Evolutionary conservation across 2,797 vertebrate species (phyloP).

Genomic region (Picus viridis): DNA sequence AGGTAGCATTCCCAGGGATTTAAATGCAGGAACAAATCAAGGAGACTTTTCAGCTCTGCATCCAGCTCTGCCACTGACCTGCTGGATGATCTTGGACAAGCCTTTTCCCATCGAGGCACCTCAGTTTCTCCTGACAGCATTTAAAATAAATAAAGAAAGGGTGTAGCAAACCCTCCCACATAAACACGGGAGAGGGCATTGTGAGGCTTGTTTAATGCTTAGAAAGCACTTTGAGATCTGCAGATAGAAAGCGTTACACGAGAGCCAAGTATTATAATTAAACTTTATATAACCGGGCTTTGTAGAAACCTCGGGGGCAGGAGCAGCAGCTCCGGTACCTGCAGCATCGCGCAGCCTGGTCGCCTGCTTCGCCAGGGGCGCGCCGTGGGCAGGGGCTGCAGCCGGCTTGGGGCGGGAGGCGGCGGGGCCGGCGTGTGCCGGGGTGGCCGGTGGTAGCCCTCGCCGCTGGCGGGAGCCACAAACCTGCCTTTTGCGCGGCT

Average conservation of each 20-base stretch:
- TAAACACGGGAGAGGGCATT: constrained; percentile 43
- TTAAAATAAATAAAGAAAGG: constrained; percentile 56
- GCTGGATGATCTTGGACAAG: not conserved
- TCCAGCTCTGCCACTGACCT: constrained; percentile 23
- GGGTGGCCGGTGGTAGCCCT: not conserved
- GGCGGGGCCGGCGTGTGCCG: not conserved
- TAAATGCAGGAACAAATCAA: not conserved
- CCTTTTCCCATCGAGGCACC: constrained; percentile 4
- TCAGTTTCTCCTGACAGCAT: constrained; percentile 36
- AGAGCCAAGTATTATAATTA: constrained; percentile 63
- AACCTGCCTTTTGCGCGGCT: constrained; percentile 10
- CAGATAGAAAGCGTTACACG: constrained; percentile 48
- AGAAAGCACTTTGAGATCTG: constrained; percentile 63
- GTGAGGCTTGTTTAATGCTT: constrained; percentile 65
- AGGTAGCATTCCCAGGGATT: not conserved
- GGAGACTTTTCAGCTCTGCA: not conserved
- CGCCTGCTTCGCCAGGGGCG: not conserved
- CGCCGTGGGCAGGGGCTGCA: not conserved
- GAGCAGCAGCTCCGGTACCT: not conserved
- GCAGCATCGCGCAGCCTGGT: not conserved
- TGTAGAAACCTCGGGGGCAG: constrained; percentile 24
- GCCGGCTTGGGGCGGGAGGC: not conserved
- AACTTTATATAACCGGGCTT: constrained; percentile 65
- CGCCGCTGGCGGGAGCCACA: not conserved
- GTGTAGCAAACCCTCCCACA: constrained; percentile 60